Base-by-base conservation (phyloP, 2,113 vertebrate species). In the Chlorodrepanis virens region DNA sequence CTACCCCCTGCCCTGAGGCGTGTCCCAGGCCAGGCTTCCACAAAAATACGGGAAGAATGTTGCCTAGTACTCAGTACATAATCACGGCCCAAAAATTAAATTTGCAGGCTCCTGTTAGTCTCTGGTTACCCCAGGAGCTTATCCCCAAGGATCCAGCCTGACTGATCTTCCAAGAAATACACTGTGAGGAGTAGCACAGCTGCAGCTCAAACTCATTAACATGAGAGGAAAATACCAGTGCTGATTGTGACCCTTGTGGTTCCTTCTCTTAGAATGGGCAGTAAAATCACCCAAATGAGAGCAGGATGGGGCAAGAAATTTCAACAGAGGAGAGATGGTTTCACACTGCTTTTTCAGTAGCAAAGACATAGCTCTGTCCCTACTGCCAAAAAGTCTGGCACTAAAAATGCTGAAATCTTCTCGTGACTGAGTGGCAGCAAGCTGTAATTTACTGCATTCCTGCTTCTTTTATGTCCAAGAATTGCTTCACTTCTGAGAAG, bases 371-470 rank as follows among this genome's bases (percentile, higher is more conserved):
- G 78, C 42, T 86, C 77, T 89, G 79, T 89, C 80, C 65, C 79
- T 75, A 21, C 42, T 75, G 88, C 56, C 87, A 86, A 64, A 81
- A 90, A 89, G 75, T 47, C 84, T 69, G 69, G 57, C 70, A 82
- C 61, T 88, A 71, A 83, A 94, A 87, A 80, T 23, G 61, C 60
- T 82, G 71, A 78, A 93, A 89, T 83, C 77, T 85, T 88, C 86
- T 54, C 50, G 70, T 74, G 49, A 70, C 84, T 68, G 91, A 80
- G 77, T 72, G 74, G 67, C 83, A 91, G 47, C 80, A 87, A 93
- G 71, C 85, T 90, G 63, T 96, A 87, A 96, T 89, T 95, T 91
- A 89, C 90, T 85, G 80, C 42, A 60, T 90, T 86, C 47, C 57
- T 88, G 87, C 76, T 95, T 89, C 94, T 87, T 95, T 87, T 84